A percentile compares a stretch with the other conserved stretches of the same genome.
Evolutionary conservation across 2,113 vertebrate species (phyloP).

Genomic region (Planiliza haematocheilus): DNA sequence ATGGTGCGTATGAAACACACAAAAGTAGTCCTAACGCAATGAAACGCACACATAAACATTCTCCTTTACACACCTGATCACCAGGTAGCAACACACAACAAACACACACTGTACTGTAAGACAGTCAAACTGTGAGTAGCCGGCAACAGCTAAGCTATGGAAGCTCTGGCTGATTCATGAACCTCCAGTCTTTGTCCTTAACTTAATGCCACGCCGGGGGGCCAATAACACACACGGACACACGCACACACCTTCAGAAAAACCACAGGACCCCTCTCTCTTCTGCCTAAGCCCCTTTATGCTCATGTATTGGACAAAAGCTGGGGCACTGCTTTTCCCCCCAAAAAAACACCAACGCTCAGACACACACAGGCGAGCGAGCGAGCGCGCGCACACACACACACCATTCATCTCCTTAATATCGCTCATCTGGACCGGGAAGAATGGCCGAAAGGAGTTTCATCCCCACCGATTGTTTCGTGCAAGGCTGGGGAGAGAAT

Average conservation of each 20-base stretch:
- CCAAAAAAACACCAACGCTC: conserved; percentile 38
- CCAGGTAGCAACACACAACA: conserved; percentile 29
- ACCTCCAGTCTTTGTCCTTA: conserved; percentile 79
- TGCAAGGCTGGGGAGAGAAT: conserved; percentile 75
- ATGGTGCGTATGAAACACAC: not conserved
- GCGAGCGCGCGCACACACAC: conserved; percentile 21
- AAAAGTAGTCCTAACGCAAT: not conserved
- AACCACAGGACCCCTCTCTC: conserved; percentile 76
- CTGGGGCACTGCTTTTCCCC: conserved; percentile 65
- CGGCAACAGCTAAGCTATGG: conserved; percentile 69
- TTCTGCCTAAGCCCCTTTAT: conserved; percentile 75
- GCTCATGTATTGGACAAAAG: conserved; percentile 76
- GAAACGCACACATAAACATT: not conserved
- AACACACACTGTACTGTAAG: conserved; percentile 36
- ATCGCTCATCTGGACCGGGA: conserved; percentile 77
- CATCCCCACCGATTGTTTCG: conserved; percentile 83
- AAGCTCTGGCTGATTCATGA: conserved; percentile 82
- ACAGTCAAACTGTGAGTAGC: conserved; percentile 49
- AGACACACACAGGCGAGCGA: conserved; percentile 50
- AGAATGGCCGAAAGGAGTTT: conserved; percentile 79
- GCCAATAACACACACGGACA: conserved; percentile 74
- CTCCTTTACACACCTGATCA: not conserved
- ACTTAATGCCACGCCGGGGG: conserved; percentile 83
- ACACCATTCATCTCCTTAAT: conserved; percentile 82
- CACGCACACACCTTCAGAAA: conserved; percentile 70